phyloP scores from a whole-genome alignment of 2,113 vertebrate genomes.

The Phylloscopus trochiloides region DNA sequence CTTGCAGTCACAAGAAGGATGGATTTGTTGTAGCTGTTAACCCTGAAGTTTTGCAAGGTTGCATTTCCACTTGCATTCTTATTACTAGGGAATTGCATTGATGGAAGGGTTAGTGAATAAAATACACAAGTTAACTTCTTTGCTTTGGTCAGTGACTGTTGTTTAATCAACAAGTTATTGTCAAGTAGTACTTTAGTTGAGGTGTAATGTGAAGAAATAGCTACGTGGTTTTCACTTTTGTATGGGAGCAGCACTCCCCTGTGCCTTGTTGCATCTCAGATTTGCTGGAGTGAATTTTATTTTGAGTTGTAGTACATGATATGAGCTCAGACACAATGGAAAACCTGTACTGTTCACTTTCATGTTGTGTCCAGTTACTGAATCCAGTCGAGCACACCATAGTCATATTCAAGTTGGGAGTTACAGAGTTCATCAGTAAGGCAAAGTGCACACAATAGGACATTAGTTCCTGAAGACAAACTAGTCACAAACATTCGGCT shows the following conservation, averaged over 20 bases:
- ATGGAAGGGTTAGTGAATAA: neutral
- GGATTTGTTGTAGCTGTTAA: neutral
- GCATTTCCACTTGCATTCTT: neutral
- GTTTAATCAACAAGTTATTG: constrained; percentile 10
- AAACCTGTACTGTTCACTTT: constrained; percentile 12
- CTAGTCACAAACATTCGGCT: neutral
- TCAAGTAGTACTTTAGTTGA: neutral
- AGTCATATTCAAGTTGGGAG: neutral
- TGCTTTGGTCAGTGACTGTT: neutral
- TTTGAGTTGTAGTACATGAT: neutral
- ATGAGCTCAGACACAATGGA: constrained; percentile 16
- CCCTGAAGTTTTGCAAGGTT: neutral
- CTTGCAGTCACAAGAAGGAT: neutral
- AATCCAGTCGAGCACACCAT: neutral
- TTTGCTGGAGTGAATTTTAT: constrained; percentile 28
- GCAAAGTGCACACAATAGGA: neutral
- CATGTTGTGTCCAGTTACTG: neutral
- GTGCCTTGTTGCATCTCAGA: neutral
- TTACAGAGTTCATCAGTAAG: neutral
- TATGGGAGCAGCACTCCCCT: neutral
- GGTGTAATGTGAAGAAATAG: neutral
- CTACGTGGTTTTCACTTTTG: neutral
- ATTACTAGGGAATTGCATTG: neutral
- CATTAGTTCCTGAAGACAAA: neutral
- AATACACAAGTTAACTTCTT: neutral